Percentiles rank a stretch among this genome's conserved stretches.
Conservation (phyloP, 2,888 invertebrate genomes). For the Melolontha melolontha region DNA sequence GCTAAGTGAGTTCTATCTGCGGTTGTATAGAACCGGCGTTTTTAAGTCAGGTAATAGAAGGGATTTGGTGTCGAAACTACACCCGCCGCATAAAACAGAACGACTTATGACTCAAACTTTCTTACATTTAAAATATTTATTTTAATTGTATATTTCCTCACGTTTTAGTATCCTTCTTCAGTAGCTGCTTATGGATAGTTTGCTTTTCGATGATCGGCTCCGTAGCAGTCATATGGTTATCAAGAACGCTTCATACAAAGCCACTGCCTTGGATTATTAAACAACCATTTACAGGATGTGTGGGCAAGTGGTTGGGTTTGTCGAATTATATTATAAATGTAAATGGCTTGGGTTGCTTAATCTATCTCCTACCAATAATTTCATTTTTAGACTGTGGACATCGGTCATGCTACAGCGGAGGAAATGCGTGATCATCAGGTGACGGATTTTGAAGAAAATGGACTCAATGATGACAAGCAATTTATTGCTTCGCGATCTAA, state of each 20-base stretch:
- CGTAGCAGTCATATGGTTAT: conserved; percentile 68
- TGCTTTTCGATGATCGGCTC: conserved; percentile 69
- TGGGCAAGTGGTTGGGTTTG: conserved; percentile 65
- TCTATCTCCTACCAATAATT: conserved; percentile 15
- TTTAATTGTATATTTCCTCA: too few relatives aligned
- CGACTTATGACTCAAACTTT: too few relatives aligned
- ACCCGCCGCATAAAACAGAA: too few relatives aligned
- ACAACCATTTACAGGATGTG: conserved; percentile 63
- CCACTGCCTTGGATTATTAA: conserved; percentile 69
- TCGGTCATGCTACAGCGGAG: conserved; percentile 58
- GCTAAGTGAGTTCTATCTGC: too few relatives aligned
- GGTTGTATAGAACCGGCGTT: too few relatives aligned
- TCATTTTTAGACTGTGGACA: conserved; percentile 55
- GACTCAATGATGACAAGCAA: conserved; percentile 62
- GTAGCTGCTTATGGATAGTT: conserved; percentile 68
- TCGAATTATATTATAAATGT: conserved; percentile 64
- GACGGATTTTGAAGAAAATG: conserved; percentile 61
- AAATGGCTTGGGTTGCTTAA: conserved; percentile 39
- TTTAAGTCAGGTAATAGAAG: too few relatives aligned
- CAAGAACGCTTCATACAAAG: conserved; percentile 65
- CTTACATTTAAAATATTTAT: too few relatives aligned
- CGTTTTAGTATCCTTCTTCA: conserved; percentile 70
- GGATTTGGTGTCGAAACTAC: too few relatives aligned
- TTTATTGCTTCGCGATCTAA: conserved; percentile 49
- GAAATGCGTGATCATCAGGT: conserved; percentile 58